Evolutionary conservation across 1,140 invertebrate genomes (phyloP).

Genomic region (Caenorhabditis remanei): DNA sequence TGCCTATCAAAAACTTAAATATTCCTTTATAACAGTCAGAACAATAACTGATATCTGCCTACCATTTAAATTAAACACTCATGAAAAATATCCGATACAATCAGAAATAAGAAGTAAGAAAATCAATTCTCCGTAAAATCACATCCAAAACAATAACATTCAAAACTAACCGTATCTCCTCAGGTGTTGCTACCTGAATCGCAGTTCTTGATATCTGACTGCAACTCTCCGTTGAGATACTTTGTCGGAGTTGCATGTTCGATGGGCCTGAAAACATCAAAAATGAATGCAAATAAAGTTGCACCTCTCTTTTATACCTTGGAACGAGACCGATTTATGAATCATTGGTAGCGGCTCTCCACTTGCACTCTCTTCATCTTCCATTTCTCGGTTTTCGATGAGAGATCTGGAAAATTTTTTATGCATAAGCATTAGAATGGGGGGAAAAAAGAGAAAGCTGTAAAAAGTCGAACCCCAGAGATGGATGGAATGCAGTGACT

Average conservation of each 20-base stretch:
- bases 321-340: conserved; percentile 43
- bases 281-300: not conserved
- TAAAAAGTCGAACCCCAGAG: not conserved
- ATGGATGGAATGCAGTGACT: conserved; percentile 50
- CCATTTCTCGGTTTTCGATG: conserved; percentile 37
- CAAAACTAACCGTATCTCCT: conserved; percentile 65
- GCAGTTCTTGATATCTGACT: conserved; percentile 32
- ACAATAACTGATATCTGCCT: too few relatives aligned
- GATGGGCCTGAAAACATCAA: conserved; percentile 9
- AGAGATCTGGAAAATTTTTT: not conserved
- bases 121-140: not conserved
- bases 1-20: too few relatives aligned
- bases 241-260: conserved; percentile 8
- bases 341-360: conserved; percentile 40
- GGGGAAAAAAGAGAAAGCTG: not conserved
- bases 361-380: conserved; percentile 54
- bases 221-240: conserved; percentile 26
- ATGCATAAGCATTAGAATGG: not conserved
- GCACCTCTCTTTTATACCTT: not conserved
- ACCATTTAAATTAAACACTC: too few relatives aligned
- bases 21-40: too few relatives aligned
- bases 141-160: too few relatives aligned
- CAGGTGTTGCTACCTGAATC: conserved; percentile 64
- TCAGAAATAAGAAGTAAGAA: not conserved
- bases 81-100: too few relatives aligned